Conservation (phyloP, 2,113 vertebrate species). For the Anoplopoma fimbria region DNA sequence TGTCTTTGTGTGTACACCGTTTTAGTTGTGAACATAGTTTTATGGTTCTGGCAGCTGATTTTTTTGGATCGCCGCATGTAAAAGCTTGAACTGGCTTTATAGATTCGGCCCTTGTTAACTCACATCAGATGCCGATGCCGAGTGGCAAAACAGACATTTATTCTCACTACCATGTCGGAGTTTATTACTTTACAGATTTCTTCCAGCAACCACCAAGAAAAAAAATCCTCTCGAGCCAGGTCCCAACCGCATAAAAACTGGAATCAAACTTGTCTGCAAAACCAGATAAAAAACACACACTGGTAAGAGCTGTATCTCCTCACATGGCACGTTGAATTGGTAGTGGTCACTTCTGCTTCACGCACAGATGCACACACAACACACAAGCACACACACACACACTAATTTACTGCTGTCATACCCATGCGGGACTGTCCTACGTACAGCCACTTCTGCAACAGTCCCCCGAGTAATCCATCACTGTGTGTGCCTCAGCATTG, state of each 20-base stretch:
- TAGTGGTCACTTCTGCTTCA: slow-evolving; percentile 46
- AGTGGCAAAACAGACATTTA: slow-evolving; percentile 43
- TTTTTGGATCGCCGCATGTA: neutral
- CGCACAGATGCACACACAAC: slow-evolving; percentile 12
- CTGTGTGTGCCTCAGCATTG: slow-evolving; percentile 49
- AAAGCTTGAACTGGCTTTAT: slow-evolving; percentile 18
- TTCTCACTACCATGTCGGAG: slow-evolving; percentile 29
- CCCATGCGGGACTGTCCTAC: slow-evolving; percentile 55
- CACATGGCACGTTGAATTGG: slow-evolving; percentile 7
- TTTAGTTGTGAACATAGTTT: slow-evolving; percentile 11
- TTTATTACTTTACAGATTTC: slow-evolving; percentile 36
- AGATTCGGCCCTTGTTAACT: slow-evolving; percentile 12
- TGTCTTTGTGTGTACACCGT: neutral
- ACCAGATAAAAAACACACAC: slow-evolving; percentile 25
- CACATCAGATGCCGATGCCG: slow-evolving; percentile 24
- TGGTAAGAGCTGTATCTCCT: neutral
- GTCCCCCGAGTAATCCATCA: slow-evolving; percentile 72
- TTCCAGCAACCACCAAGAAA: slow-evolving; percentile 29
- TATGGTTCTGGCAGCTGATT: neutral
- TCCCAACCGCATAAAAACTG: neutral
- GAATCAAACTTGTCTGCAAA: slow-evolving; percentile 15
- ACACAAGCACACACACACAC: slow-evolving; percentile 24
- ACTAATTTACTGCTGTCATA: slow-evolving; percentile 70
- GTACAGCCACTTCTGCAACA: slow-evolving; percentile 66
- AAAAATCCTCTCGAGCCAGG: neutral